Evolutionary conservation across 2,113 vertebrate genomes (phyloP).

Genomic region (Aphyosemion australe): DNA sequence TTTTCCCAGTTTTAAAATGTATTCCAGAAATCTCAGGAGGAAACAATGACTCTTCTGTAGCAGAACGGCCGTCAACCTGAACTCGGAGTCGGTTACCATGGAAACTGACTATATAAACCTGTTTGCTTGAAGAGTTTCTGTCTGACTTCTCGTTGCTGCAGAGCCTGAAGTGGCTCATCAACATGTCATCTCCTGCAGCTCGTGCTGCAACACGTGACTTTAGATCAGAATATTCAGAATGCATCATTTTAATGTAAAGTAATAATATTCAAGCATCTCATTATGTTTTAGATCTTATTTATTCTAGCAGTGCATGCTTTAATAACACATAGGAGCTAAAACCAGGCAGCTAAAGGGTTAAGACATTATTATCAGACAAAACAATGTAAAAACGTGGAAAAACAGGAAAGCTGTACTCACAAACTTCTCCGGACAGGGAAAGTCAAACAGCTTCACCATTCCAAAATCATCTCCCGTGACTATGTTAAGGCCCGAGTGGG

Average conservation of each 20-base stretch:
- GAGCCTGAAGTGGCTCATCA: neutral
- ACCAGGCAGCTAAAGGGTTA: no score
- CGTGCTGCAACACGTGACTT: neutral
- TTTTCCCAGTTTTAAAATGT: neutral
- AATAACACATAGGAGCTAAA: no score
- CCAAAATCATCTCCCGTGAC: constrained; percentile 97
- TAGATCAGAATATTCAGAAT: no score
- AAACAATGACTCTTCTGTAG: neutral
- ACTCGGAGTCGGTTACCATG: neutral
- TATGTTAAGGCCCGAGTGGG: constrained; percentile 96
- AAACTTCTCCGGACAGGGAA: constrained; percentile 98
- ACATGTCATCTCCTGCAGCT: neutral
- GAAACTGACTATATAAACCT: neutral
- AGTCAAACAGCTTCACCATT: constrained; percentile 98
- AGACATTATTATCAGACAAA: neutral
- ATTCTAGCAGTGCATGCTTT: no score
- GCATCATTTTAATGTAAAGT: no score
- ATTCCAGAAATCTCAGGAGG: neutral
- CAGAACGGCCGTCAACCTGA: neutral
- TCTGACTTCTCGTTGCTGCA: neutral
- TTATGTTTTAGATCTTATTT: no score
- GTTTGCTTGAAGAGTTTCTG: neutral
- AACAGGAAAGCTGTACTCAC: constrained; percentile 83
- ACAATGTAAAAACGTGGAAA: neutral
- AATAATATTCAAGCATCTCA: no score